Evolutionary conservation across 92 coral and sea anemone genomes (phyloP), one percentile per base, ranked within the genome.

Genomic region (Epizoanthus rinbou): DNA sequence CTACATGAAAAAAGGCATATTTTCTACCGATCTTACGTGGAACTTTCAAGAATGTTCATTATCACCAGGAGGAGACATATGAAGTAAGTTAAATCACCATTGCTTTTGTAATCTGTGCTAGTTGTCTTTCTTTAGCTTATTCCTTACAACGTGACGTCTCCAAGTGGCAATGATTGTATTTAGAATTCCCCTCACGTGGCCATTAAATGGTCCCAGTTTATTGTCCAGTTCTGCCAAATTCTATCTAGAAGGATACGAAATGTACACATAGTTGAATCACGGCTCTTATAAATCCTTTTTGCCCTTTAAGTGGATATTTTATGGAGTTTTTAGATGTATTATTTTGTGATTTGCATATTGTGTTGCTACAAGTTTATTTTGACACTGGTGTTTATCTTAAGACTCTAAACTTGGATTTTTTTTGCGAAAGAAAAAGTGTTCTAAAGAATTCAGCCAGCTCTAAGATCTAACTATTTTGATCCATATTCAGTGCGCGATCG

Each of bases 41-140:
- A 63, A 41, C 15, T 78, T 62, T 62, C 82, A 78, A 63, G 37
- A 57, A 78, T 78, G 82, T 78, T 41, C 47, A 28, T 28, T n/a
- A 78, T 28, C 58, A 39, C 41, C 70, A 25, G 15, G 53, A 21
- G 66, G 45, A 78, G 52, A 8, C 52, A 14, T 17, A 33, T 10
- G 58, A 78, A 78, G 82, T 78, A 78, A 78, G 82, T 78, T 78
- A 1, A 10, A 43, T 78, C 39, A 64, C n/a, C 6, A 6, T 57
- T 75, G 33, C 45, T 67, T 35, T 5, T 33, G 52, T 56, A 35
- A 16, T 18, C 58, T 64, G 58, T 43, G 37, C 15, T 9, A 43
- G 13, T 78, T 33, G 21, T 18, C 73, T 62, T 60, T 62, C 57
- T 43, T 15, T 41, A 1, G 23, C 39, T 11, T 15, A 14, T 13